Conservation (phyloP, 2,113 vertebrate genomes). For the Micronycteris hirsuta region DNA sequence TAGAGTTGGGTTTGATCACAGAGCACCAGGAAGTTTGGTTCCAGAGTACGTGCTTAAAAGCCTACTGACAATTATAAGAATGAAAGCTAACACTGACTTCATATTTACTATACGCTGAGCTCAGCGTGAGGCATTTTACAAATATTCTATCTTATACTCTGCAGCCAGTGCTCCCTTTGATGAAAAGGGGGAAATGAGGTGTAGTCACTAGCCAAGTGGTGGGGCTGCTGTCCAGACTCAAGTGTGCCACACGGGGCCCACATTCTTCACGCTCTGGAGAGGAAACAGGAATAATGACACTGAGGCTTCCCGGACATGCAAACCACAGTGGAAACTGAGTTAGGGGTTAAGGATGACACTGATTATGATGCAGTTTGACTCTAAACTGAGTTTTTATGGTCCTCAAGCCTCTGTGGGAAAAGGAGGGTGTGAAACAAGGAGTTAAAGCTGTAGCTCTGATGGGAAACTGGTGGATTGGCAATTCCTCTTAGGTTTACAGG, state of each 20-base stretch:
- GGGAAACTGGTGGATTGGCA: not conserved
- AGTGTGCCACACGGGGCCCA: too few relatives aligned
- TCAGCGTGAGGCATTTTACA: not conserved
- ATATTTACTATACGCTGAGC: not conserved
- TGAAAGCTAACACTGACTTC: not conserved
- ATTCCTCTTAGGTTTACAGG: not conserved
- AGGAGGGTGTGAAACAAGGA: not conserved
- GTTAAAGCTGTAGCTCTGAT: too few relatives aligned
- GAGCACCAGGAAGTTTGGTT: not conserved
- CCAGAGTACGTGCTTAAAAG: not conserved
- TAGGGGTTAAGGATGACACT: not conserved
- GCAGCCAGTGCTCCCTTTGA: not conserved
- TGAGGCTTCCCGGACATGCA: rapidly evolving
- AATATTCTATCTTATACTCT: rapidly evolving
- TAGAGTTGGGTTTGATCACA: not conserved
- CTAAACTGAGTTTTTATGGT: not conserved
- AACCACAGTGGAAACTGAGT: not conserved
- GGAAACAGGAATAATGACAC: not conserved
- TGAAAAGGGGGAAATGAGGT: not conserved
- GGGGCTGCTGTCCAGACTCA: too few relatives aligned
- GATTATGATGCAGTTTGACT: rapidly evolving
- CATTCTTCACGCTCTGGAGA: not conserved
- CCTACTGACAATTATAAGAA: not conserved
- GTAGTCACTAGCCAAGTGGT: not conserved
- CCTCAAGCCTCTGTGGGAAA: not conserved